Evolutionary conservation across 2,797 vertebrate species (phyloP).

Genomic region (Lutjanus campechanus): DNA sequence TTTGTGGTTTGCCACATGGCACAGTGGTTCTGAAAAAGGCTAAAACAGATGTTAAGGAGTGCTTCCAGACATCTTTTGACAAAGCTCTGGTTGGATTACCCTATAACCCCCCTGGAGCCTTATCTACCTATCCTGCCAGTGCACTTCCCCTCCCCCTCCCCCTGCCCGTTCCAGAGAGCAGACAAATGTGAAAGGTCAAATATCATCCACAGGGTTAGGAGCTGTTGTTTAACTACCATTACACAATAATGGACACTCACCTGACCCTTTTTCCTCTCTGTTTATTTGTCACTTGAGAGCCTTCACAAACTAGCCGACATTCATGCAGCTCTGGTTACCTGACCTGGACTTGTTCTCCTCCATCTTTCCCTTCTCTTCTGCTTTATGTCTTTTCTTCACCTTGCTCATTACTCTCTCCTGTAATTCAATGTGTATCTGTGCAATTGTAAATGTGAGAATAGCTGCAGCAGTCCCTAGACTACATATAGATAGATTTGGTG

Average conservation of each 20-base stretch:
- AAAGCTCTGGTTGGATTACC: constrained; percentile 53
- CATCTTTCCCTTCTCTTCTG: background rate
- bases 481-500: background rate
- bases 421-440: background rate
- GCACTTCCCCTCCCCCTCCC: constrained; percentile 20
- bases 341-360: constrained; percentile 29
- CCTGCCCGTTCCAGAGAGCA: constrained; percentile 44
- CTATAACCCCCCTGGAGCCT: constrained; percentile 29
- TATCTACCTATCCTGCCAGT: constrained; percentile 27
- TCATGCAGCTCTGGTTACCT: constrained; percentile 36
- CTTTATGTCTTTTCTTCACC: background rate
- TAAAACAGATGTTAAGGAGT: constrained; percentile 36
- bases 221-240: constrained; percentile 64
- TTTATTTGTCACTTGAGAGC: constrained; percentile 70
- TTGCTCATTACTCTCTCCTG: background rate
- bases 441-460: background rate
- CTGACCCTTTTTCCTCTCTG: constrained; percentile 49
- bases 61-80: constrained; percentile 14
- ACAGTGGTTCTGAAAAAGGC: background rate
- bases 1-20: constrained; percentile 17
- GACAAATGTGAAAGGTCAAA: constrained; percentile 68
- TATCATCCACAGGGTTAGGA: constrained; percentile 53
- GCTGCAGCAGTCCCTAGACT: background rate
- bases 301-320: background rate
- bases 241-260: constrained; percentile 46